Conservation (phyloP, 2,797 vertebrate species). For the Lutra lutra region DNA sequence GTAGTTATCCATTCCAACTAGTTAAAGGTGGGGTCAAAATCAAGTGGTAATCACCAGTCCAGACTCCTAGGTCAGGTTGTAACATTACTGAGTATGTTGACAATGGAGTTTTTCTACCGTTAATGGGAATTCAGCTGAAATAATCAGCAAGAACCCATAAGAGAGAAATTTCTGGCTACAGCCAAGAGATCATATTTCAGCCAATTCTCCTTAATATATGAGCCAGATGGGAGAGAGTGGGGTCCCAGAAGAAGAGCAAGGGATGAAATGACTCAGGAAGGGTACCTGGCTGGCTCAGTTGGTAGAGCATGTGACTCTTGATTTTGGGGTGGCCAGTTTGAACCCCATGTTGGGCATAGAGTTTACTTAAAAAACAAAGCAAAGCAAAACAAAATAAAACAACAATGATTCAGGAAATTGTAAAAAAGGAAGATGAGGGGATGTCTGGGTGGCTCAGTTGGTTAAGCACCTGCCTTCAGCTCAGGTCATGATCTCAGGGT, state of each 20-base stretch:
- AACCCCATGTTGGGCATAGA: neutral
- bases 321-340: neutral
- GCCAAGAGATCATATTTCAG: constrained; percentile 43
- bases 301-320: neutral
- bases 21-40: neutral
- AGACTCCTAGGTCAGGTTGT: neutral
- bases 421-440: no score
- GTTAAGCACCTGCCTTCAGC: no score
- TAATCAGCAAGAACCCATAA: constrained; percentile 37
- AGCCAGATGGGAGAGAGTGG: neutral
- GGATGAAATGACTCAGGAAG: neutral
- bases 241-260: neutral
- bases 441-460: no score
- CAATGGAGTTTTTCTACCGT: neutral
- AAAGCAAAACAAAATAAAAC: neutral
- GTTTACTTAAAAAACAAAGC: neutral
- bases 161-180: constrained; percentile 30
- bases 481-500: no score
- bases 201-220: constrained; percentile 8
- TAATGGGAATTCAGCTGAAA: constrained; percentile 24
- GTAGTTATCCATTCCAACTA: neutral
- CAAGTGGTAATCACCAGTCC: neutral
- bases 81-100: neutral
- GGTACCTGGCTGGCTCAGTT: neutral
- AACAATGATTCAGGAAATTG: neutral